Evolutionary conservation across 2,888 invertebrate genomes (phyloP).

Genomic region (Sialis fuliginosa): DNA sequence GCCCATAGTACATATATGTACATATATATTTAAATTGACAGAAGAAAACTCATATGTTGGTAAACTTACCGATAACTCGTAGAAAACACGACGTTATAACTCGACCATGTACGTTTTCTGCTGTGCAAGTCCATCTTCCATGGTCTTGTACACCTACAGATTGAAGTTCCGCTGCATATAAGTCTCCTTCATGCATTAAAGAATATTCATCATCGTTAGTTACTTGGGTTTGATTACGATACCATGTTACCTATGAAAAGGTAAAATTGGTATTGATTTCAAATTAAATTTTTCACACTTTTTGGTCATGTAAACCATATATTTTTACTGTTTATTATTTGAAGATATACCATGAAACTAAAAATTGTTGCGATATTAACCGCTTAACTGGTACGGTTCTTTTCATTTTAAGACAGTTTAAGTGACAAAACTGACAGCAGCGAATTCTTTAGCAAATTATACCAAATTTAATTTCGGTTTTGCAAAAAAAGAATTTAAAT

Average conservation of each 20-base stretch:
- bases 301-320: not conserved
- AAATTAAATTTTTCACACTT: not conserved
- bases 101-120: conserved; percentile 57
- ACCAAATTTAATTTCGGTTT: no score
- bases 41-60: not conserved
- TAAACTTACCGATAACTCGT: conserved; percentile 47
- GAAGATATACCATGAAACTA: not conserved
- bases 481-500: no score
- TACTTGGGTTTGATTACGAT: conserved; percentile 62
- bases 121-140: conserved; percentile 72
- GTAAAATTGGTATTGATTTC: not conserved
- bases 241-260: conserved; percentile 60
- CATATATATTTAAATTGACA: no score
- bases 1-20: no score
- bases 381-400: no score
- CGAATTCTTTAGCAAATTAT: no score
- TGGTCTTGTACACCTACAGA: conserved; percentile 68
- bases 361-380: conserved; percentile 25
- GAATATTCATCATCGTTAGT: conserved; percentile 58
- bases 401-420: no score
- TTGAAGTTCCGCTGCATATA: conserved; percentile 69
- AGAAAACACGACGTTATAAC: conserved; percentile 60
- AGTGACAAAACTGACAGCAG: no score
- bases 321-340: not conserved
- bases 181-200: conserved; percentile 67